A percentile compares a stretch with the other conserved stretches of the same genome.
Conservation (phyloP, 2,888 invertebrate species). For the Papilio elwesi region DNA sequence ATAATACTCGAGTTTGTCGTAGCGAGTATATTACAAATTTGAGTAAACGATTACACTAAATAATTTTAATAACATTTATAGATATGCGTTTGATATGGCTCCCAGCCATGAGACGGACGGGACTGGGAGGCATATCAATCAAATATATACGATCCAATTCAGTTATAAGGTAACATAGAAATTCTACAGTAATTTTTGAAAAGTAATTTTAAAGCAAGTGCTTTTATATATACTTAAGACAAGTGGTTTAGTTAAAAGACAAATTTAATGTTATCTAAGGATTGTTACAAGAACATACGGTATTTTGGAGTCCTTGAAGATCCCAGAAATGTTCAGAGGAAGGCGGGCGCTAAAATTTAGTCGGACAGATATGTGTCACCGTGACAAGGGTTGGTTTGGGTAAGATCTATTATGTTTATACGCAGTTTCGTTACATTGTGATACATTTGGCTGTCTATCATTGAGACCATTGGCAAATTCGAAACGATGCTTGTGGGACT, state of each 20-base stretch:
- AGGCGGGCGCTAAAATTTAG: constrained; percentile 68
- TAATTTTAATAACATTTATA: neutral
- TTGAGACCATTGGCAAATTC: constrained; percentile 35
- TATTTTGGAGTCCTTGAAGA: constrained; percentile 10
- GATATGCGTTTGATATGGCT: neutral
- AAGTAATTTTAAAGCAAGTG: neutral
- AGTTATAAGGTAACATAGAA: constrained; percentile 4
- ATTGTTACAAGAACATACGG: neutral
- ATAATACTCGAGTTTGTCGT: no score
- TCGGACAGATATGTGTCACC: constrained; percentile 73
- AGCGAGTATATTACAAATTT: no score
- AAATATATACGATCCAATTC: neutral
- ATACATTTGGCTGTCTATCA: constrained; percentile 36
- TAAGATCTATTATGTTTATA: constrained; percentile 52
- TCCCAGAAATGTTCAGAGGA: constrained; percentile 3
- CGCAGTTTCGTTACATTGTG: constrained; percentile 29
- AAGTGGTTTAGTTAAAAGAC: no score
- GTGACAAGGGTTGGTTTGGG: constrained; percentile 73
- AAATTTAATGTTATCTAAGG: neutral
- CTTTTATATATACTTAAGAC: neutral
- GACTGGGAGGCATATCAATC: neutral
- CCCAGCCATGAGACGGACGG: neutral
- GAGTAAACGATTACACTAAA: no score
- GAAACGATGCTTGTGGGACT: constrained; percentile 19
- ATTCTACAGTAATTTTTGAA: neutral